These are phyloP conservation scores for Typhlichthys eigenmanni DNA, from an alignment of 2,797 vertebrate genomes.

Conservation along the genomic window DNA sequence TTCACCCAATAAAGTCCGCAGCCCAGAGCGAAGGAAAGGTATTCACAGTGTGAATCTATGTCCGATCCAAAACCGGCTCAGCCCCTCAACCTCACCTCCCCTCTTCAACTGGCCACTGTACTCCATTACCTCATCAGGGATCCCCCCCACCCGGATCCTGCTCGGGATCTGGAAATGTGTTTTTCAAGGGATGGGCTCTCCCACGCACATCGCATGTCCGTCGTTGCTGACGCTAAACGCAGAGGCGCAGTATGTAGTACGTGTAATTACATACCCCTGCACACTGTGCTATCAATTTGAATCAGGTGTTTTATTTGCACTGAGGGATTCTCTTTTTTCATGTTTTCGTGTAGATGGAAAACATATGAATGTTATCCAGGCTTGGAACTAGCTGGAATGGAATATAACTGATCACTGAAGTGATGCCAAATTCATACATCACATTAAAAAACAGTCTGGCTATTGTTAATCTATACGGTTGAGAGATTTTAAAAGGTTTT, in stretches of 20 bases:
- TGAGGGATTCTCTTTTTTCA: constrained; percentile 4
- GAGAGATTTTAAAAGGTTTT: neutral
- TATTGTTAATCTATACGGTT: neutral
- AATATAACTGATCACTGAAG: constrained; percentile 7
- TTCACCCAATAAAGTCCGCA: constrained; percentile 32
- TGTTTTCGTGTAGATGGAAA: neutral
- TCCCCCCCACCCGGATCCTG: constrained; percentile 58
- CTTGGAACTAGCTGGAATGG: neutral
- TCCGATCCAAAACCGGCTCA: constrained; percentile 52
- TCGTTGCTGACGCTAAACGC: constrained; percentile 22
- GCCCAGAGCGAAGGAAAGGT: constrained; percentile 41
- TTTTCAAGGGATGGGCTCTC: constrained; percentile 43
- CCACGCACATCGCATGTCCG: constrained; percentile 56
- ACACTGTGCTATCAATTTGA: too few species aligned
- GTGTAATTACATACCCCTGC: too few species aligned
- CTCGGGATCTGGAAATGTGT: constrained; percentile 41
- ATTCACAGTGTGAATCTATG: constrained; percentile 45
- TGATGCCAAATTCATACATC: neutral
- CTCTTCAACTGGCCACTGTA: constrained; percentile 55
- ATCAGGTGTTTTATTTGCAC: neutral
- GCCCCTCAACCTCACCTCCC: constrained; percentile 26
- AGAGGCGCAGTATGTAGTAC: too few species aligned
- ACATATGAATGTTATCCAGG: neutral
- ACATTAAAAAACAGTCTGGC: neutral
- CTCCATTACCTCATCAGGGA: constrained; percentile 54